Conservation (phyloP, 2,113 vertebrate genomes). For the Prionailurus viverrinus region DNA sequence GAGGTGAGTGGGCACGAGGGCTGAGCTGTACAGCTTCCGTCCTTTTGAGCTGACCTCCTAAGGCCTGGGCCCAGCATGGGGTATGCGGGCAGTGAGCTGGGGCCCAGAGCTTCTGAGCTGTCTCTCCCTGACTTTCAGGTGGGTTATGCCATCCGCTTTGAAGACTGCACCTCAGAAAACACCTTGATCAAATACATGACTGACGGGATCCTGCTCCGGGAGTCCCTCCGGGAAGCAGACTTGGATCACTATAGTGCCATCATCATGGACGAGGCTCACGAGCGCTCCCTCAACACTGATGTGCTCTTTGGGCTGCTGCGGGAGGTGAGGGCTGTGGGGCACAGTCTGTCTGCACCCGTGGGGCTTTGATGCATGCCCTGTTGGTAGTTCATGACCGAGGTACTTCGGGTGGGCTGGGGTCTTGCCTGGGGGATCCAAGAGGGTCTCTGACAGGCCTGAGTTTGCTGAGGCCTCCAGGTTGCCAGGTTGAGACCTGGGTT, state of each 20-base stretch:
- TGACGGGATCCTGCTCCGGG: slow-evolving; percentile 97
- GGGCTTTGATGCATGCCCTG: neutral
- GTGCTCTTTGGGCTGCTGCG: slow-evolving; percentile 98
- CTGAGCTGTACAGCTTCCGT: neutral
- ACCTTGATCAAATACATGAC: slow-evolving; percentile 99
- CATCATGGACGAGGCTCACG: slow-evolving; percentile 99
- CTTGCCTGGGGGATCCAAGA: neutral
- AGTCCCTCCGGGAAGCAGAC: slow-evolving; percentile 97
- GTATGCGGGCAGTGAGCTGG: accelerated
- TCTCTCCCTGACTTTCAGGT: slow-evolving; percentile 87
- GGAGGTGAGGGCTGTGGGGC: slow-evolving; percentile 89
- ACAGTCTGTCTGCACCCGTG: accelerated
- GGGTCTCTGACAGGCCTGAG: neutral
- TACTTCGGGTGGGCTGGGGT: neutral
- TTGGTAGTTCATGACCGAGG: neutral
- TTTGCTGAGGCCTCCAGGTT: neutral
- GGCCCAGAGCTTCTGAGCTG: neutral
- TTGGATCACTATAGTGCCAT: slow-evolving; percentile 99
- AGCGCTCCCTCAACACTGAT: slow-evolving; percentile 97
- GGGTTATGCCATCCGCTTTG: slow-evolving; percentile 98
- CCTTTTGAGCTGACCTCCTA: neutral
- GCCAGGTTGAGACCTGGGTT: neutral
- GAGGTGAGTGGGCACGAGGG: slow-evolving; percentile 90
- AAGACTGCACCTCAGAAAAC: slow-evolving; percentile 98
- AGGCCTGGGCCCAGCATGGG: neutral